A percentile compares a stretch with the other conserved stretches of the same genome.
phyloP scores from a whole-genome alignment of 2,113 vertebrate genomes.

The Crotalus viridis region DNA sequence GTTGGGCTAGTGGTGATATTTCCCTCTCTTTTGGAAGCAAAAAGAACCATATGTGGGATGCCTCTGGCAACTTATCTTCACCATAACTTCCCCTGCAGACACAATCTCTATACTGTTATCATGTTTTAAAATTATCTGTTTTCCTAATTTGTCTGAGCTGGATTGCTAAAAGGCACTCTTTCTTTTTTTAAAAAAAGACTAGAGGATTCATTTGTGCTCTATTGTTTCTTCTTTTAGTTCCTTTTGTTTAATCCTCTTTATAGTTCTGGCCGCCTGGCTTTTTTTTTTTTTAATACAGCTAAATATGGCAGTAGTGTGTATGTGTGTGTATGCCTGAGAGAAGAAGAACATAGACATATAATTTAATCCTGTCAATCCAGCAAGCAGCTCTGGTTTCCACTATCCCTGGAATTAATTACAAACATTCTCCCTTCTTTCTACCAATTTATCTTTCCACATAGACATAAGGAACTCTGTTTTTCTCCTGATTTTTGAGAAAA shows the following conservation, averaged over 20 bases:
- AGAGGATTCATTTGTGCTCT: neutral
- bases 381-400: neutral
- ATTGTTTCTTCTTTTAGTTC: neutral
- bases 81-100: neutral
- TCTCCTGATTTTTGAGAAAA: neutral
- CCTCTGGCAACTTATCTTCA: neutral
- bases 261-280: neutral
- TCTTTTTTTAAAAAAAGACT: neutral
- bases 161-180: neutral
- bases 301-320: neutral
- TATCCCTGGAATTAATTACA: neutral
- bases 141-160: neutral
- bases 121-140: neutral
- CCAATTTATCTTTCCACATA: neutral
- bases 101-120: neutral
- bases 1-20: neutral
- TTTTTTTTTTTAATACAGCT: neutral
- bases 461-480: neutral
- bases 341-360: neutral
- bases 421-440: neutral
- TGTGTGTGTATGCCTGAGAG: neutral
- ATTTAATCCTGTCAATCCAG: neutral
- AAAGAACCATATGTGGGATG: neutral
- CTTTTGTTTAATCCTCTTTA: neutral
- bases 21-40: neutral